Conservation (phyloP, 2,888 invertebrate genomes). For the Entomobrya proxima region DNA sequence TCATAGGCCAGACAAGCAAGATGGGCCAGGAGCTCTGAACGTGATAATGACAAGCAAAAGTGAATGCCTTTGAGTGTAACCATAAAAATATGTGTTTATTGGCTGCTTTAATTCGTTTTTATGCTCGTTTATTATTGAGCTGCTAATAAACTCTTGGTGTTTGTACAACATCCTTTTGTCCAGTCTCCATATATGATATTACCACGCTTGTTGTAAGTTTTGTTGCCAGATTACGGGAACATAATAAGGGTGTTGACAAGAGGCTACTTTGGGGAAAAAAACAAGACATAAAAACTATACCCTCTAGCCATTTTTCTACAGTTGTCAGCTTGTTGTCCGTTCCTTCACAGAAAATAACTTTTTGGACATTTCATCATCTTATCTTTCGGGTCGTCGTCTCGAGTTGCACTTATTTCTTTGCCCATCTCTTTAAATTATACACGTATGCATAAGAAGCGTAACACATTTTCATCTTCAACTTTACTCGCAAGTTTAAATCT, state of each 20-base stretch:
- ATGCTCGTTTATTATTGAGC: not conserved
- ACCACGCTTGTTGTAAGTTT: not conserved
- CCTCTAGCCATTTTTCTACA: not conserved
- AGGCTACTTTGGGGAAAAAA: conserved; percentile 26
- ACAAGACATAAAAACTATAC: conserved; percentile 54
- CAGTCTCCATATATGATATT: not conserved
- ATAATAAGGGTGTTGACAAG: conserved; percentile 52
- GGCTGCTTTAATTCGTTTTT: not conserved
- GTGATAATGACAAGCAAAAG: no score
- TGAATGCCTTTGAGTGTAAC: not conserved
- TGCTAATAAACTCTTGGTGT: not conserved
- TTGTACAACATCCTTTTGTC: not conserved
- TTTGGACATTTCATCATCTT: not conserved
- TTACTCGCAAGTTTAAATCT: not conserved
- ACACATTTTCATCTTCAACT: not conserved
- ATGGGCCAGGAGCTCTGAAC: no score
- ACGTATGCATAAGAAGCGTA: not conserved
- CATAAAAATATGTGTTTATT: conserved; percentile 4
- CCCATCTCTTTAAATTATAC: not conserved
- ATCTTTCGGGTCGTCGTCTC: not conserved
- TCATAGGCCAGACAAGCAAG: no score
- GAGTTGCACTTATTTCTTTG: not conserved
- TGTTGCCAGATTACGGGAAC: conserved; percentile 9
- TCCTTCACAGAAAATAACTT: conserved; percentile 7
- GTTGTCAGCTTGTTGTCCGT: not conserved